Percentiles rank a stretch among this genome's conserved stretches.
These are phyloP conservation scores for Dinomys branickii DNA, from an alignment of 2,113 vertebrate genomes.

Conservation along the genomic window DNA sequence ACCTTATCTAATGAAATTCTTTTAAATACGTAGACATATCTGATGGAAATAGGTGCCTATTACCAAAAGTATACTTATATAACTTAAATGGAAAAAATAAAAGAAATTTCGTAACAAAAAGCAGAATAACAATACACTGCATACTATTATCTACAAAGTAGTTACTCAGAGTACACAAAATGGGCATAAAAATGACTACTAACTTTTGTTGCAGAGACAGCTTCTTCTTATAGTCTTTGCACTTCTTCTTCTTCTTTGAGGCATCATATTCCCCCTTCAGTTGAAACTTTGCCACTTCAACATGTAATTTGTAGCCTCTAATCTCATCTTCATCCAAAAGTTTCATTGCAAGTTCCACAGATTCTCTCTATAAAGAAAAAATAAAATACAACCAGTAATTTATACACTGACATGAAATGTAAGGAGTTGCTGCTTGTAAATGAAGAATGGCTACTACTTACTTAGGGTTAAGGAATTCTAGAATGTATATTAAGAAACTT, in stretches of 20 bases:
- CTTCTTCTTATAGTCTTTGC: conserved; percentile 96
- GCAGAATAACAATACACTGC: background rate
- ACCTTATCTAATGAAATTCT: background rate
- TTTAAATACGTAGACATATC: background rate
- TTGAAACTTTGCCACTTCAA: conserved; percentile 95
- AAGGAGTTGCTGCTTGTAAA: background rate
- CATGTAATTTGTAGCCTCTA: conserved; percentile 94
- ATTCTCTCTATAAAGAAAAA: conserved; percentile 90
- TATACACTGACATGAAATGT: background rate
- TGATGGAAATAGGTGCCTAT: background rate
- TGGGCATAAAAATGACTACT: conserved; percentile 55
- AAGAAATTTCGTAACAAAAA: background rate
- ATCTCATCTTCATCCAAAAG: conserved; percentile 96
- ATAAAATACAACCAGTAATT: conserved; percentile 61
- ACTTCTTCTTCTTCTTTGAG: conserved; percentile 97
- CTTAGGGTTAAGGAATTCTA: conserved; percentile 39
- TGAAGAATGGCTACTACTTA: background rate
- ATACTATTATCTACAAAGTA: background rate
- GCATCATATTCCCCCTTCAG: conserved; percentile 96
- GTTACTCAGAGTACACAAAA: background rate
- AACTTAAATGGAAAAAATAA: background rate
- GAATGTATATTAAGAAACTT: conserved; percentile 15
- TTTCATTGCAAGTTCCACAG: conserved; percentile 92
- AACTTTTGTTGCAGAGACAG: conserved; percentile 96
- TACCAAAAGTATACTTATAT: conserved; percentile 26